Evolutionary conservation across 2,888 invertebrate genomes (phyloP), one percentile per base, ranked within the genome.

Genomic region (Eilema depressum): DNA sequence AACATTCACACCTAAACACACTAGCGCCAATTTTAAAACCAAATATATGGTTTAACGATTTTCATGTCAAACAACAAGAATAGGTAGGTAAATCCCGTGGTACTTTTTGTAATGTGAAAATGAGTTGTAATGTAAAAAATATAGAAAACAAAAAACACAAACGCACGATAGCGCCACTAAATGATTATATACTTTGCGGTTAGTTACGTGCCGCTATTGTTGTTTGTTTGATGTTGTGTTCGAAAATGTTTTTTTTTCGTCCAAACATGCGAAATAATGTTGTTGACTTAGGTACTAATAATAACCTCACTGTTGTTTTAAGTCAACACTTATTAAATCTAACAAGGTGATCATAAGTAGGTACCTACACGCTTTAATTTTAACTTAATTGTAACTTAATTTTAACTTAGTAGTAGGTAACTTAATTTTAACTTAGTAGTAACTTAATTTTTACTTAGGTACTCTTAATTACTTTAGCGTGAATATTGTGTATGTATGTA

Each of bases 121-220:
- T n/a, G 53, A 53, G 10, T 53, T 53, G 53, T 37, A 47, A 25
- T 41, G 25, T 41, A 61, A 61, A 28, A 30, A 28, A 30, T 10
- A 53, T 53, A 2, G n/a, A 53, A n/a, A 53, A 53, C 47, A 53
- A 53, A 53, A 53, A 53, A 53, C 8, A 59, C 26, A 2, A 59
- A 14, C 26, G 25, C 59, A 26, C 25, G 63, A 20, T 57, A 68
- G 37, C 59, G 26, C 26, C 33, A 37, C 53, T 57, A 53, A 62
- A 68, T 59, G 25, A 59, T 59, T 53, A 53, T 53, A 53, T 53
- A 53, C 26, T 59, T 17, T 59, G 59, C 17, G 26, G 59, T 59
- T 59, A 59, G 59, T 59, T 26, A 59, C 53, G 53, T 53, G 53
- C 53, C 53, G 53, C 53, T n/a, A n/a, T 53, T 53, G 53, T 53